Evolutionary conservation across 2,797 vertebrate genomes (phyloP).

Genomic region (Pipistrellus pygmaeus): DNA sequence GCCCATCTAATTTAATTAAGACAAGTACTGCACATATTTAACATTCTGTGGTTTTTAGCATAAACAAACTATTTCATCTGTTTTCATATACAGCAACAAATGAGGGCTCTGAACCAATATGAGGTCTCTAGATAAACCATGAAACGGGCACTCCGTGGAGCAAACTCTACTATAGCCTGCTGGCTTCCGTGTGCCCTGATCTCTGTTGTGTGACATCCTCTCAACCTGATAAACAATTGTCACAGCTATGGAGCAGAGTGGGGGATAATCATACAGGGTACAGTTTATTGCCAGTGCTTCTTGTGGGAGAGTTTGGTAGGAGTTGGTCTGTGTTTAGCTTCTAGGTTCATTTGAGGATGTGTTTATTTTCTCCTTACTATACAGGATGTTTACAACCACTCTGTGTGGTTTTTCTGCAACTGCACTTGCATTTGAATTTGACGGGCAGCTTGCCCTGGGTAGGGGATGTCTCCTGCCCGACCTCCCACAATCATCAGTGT

Average conservation of each 20-base stretch:
- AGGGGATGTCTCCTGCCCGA: background rate
- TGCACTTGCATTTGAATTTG: conserved; percentile 75
- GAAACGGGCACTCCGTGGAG: background rate
- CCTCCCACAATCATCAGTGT: conserved; percentile 1
- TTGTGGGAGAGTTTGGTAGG: background rate
- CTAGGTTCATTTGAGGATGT: conserved; percentile 69
- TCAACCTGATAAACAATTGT: background rate
- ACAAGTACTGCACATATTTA: conserved; percentile 66
- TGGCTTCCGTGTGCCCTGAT: background rate
- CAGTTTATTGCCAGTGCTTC: background rate
- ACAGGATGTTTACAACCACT: conserved; percentile 72
- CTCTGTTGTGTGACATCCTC: background rate
- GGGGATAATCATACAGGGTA: rapidly evolving
- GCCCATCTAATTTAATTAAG: conserved; percentile 69
- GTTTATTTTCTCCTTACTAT: conserved; percentile 73
- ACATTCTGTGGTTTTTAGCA: conserved; percentile 46
- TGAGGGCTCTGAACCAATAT: background rate
- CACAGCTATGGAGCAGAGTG: background rate
- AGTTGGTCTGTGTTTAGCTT: background rate
- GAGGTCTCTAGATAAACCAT: background rate
- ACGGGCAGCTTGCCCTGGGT: conserved; percentile 72
- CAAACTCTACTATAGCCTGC: background rate
- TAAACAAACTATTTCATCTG: conserved; percentile 28
- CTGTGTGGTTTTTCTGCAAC: conserved; percentile 65
- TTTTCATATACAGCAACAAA: conserved; percentile 3